Base-by-base conservation (phyloP, 2,888 invertebrate species). In the Auanema freiburgensis region DNA sequence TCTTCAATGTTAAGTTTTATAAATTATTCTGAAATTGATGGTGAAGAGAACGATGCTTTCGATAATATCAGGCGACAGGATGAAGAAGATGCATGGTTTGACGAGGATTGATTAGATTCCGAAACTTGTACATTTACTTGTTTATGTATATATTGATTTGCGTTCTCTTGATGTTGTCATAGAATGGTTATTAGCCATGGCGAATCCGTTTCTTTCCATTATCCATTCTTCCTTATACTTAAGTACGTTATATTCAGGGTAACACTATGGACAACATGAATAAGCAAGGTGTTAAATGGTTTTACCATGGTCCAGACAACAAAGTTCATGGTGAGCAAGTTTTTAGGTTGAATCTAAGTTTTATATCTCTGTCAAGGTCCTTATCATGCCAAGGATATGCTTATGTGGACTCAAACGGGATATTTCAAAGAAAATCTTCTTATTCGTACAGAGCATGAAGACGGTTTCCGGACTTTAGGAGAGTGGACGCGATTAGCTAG, bases 41-140 rank as follows among this genome's bases (percentile, higher is more conserved):
- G 56, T 8, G 60, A 69, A 33, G 65, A 66, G 0, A 44, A 56
- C 16, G 70, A 59, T 16, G 67, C 68, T 14, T 50, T 49, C 8
- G 72, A 76, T 53, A 65, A 58, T 3, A 76, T 79, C 16, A 57
- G 64, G 25, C 78, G 79, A 46, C 66, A 72, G 40, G 80, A 80
- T 46, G 58, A 69, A 16, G 79, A 80, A 63, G 80, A 80, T 41
- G 68, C 66, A 2, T 80, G 79, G 72, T 80, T 81, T 65, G 80
- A 78, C 59, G 74, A 76, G 8, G 78, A 79, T 63, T 74, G 66
- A 56, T 33, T 33, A 33, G 33, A 33, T 33, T 33, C 33, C 33
- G 8, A 33, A 33, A 33, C 33, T 33, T 33, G 33, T 33, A 33
- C 33, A 33, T 33, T 33, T 3, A 33, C 33, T 33, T 33, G 33